A percentile compares a stretch with the other conserved stretches of the same genome.
Evolutionary conservation across 1,140 invertebrate species (phyloP).

Genomic region (Caerostris extrusa): DNA sequence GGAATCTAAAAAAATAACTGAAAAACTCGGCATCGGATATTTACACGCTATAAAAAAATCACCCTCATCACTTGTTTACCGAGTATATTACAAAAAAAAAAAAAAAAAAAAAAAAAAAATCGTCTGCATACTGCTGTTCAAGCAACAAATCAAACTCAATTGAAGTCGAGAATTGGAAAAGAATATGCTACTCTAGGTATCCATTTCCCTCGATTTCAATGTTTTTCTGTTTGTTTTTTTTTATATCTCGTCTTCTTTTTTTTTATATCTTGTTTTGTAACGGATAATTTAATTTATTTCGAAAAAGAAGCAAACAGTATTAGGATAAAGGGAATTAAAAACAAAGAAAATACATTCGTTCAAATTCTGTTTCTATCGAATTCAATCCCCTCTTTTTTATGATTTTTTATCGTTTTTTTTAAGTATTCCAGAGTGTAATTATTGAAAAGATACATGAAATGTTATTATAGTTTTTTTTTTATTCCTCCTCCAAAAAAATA

Average conservation of each 20-base stretch:
- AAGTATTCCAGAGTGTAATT: neutral
- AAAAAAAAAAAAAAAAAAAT: slow-evolving; percentile 9
- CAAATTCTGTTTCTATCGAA: slow-evolving; percentile 16
- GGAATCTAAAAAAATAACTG: neutral
- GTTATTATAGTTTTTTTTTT: neutral
- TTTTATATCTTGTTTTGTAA: slow-evolving; percentile 19
- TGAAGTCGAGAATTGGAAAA: neutral
- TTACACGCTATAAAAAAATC: neutral
- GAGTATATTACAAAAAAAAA: slow-evolving; percentile 12
- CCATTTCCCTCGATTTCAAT: neutral
- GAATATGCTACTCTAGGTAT: neutral
- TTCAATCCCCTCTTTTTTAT: neutral
- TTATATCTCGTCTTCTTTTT: neutral
- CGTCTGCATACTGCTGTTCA: neutral
- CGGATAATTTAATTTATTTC: slow-evolving; percentile 33
- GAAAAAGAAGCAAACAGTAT: slow-evolving; percentile 27
- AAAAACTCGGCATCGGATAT: neutral
- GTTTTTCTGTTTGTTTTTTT: neutral
- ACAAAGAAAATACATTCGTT: neutral
- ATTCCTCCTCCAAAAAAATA: neutral
- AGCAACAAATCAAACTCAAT: slow-evolving; percentile 34
- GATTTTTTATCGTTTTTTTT: neutral
- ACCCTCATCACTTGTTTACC: slow-evolving; percentile 5
- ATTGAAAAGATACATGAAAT: neutral
- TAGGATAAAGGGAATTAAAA: slow-evolving; percentile 26